Evolutionary conservation across 2,113 vertebrate species (phyloP), one percentile per base, ranked within the genome.

Genomic region (Datnioides undecimradiatus): DNA sequence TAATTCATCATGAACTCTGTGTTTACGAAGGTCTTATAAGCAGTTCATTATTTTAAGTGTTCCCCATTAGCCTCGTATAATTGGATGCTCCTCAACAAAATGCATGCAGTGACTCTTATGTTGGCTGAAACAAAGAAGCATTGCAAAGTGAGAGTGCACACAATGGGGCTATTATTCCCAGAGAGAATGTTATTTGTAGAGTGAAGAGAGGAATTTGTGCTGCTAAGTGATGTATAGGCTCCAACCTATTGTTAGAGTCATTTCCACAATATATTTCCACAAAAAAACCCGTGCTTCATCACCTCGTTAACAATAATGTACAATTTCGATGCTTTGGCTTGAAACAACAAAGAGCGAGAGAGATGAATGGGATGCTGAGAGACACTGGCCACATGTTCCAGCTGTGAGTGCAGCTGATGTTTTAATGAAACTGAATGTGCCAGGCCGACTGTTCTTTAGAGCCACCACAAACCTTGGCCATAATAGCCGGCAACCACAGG

Each of bases 41-140:
- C 82, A 66, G 80, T 87, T 90, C 88, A 86, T 92, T 88, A 87
- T 88, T 90, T 85, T 86, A 90, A 89, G 78, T 85, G 81, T 82
- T 83, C 86, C 64, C 80, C 77, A 91, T 93, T 93, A 91, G 82
- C 70, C 48, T 57, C 14, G 52, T 78, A 87, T 91, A 93, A 93
- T 91, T 90, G 88, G 79, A 88, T 88, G 76, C 66, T 88, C 72
- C 74, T 86, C 58, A 33, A 82, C 83, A 79, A 76, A 76, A 84
- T 84, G 73, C 76, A 52, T 74, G 63, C 67, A 41, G 31, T 70
- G 78, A 87, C 83, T 90, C 64, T 49, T 79, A 58, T 86, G 70
- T 72, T 88, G 70, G 52, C 87, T 89, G 75, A 89, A 92, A 87
- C 79, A 91, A 90, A 88, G 74, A 73, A 34, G 59, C 75, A 70